Conservation (phyloP, 2,797 vertebrate genomes). For the Scarus forsteni region DNA sequence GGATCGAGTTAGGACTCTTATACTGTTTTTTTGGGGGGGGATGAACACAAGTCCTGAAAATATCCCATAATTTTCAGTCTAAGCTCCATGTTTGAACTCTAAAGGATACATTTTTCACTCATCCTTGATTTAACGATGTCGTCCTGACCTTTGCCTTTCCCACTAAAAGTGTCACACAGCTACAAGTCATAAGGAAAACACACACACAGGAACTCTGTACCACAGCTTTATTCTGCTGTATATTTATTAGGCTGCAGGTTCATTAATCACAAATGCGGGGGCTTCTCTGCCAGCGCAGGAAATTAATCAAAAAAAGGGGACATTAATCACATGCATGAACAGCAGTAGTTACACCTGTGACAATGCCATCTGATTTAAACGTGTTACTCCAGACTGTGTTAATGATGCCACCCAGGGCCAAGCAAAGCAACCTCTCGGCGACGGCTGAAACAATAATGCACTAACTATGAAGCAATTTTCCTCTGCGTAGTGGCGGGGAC, state of each 20-base stretch:
- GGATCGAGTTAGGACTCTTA: no score
- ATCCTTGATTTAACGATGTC: slow-evolving; percentile 33
- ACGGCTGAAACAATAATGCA: slow-evolving; percentile 75
- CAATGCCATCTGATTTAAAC: slow-evolving; percentile 81
- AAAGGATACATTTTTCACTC: not conserved
- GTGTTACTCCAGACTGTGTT: slow-evolving; percentile 76
- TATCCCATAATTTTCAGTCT: no score
- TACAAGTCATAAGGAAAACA: slow-evolving; percentile 17
- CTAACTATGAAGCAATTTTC: slow-evolving; percentile 75
- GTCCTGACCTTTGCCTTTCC: slow-evolving; percentile 49
- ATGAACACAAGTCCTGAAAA: no score
- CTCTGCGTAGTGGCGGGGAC: slow-evolving; percentile 52
- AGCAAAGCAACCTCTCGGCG: slow-evolving; percentile 64
- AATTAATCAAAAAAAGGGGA: slow-evolving; percentile 76
- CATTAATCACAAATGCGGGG: slow-evolving; percentile 74
- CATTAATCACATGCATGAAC: slow-evolving; percentile 80
- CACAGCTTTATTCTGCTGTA: slow-evolving; percentile 33
- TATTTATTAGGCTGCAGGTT: slow-evolving; percentile 62
- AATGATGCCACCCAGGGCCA: slow-evolving; percentile 80
- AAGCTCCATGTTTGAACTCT: no score
- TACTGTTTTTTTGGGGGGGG: no score
- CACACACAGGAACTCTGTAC: slow-evolving; percentile 37
- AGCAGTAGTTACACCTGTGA: slow-evolving; percentile 75
- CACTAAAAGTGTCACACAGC: slow-evolving; percentile 36
- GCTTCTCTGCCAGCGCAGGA: slow-evolving; percentile 65